Evolutionary conservation across 1,140 invertebrate genomes (phyloP).

Genomic region (Calliopsis andreniformis): DNA sequence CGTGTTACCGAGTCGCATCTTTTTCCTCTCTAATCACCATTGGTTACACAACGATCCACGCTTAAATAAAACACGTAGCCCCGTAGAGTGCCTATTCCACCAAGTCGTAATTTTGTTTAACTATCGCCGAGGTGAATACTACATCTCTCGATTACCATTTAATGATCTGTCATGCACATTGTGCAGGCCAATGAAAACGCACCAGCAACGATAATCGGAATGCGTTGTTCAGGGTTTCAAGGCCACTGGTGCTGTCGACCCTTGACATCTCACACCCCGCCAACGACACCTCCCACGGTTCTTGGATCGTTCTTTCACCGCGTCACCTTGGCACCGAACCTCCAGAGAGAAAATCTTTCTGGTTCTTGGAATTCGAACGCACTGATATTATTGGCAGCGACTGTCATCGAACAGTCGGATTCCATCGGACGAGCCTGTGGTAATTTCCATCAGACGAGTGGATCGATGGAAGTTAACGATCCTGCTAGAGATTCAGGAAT

Average conservation of each 20-base stretch:
- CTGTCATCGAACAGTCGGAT: not conserved
- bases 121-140: no score
- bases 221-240: slow-evolving; percentile 38
- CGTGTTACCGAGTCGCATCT: not conserved
- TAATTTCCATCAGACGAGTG: not conserved
- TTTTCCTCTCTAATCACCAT: slow-evolving; percentile 5
- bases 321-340: slow-evolving; percentile 37
- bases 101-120: no score
- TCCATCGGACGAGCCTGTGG: not conserved
- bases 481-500: slow-evolving; percentile 3
- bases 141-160: no score
- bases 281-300: slow-evolving; percentile 33
- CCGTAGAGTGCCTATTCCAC: no score
- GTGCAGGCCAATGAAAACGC: no score
- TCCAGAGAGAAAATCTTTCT: slow-evolving; percentile 17
- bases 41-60: not conserved
- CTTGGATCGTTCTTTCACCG: slow-evolving; percentile 34
- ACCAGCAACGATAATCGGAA: slow-evolving; percentile 59
- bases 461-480: not conserved
- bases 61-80: not conserved
- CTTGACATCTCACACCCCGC: slow-evolving; percentile 35
- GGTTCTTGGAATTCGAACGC: slow-evolving; percentile 1
- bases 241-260: slow-evolving; percentile 25
- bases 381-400: not conserved
- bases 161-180: no score